phyloP scores from a whole-genome alignment of 2,888 invertebrate genomes.

The Drymonia ruficornis region DNA sequence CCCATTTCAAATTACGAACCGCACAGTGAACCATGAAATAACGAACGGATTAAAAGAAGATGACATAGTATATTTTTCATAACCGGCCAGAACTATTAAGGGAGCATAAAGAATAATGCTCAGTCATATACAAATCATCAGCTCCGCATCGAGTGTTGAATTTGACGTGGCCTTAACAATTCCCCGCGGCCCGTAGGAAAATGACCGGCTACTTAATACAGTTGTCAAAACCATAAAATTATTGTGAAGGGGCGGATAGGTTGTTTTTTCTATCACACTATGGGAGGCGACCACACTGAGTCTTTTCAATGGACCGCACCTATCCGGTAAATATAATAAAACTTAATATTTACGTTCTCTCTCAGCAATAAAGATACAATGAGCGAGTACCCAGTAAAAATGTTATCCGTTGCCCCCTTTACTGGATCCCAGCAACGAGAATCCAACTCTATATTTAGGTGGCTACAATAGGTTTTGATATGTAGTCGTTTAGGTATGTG shows the following conservation, averaged over 20 bases:
- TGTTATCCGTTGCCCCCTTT: slow-evolving; percentile 48
- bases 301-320: slow-evolving; percentile 63
- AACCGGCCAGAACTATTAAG: slow-evolving; percentile 45
- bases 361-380: slow-evolving; percentile 77
- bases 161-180: slow-evolving; percentile 72
- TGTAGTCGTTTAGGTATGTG: slow-evolving; percentile 19
- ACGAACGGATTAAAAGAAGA: slow-evolving; percentile 68
- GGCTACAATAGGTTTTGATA: slow-evolving; percentile 37
- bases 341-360: slow-evolving; percentile 79
- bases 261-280: slow-evolving; percentile 66
- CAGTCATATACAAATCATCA: slow-evolving; percentile 77
- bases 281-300: slow-evolving; percentile 80
- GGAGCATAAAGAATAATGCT: slow-evolving; percentile 55
- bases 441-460: slow-evolving; percentile 24
- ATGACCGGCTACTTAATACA: slow-evolving; percentile 64
- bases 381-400: slow-evolving; percentile 70
- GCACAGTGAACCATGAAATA: slow-evolving; percentile 69
- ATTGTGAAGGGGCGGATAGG: slow-evolving; percentile 61
- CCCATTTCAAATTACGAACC: slow-evolving; percentile 30
- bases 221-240: slow-evolving; percentile 73
- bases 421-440: slow-evolving; percentile 21
- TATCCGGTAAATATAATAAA: slow-evolving; percentile 81
- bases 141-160: slow-evolving; percentile 69
- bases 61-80: slow-evolving; percentile 71
- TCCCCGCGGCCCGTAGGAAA: slow-evolving; percentile 42